phyloP scores from a whole-genome alignment of 2,888 invertebrate species.

The Pristionchus fissidentatus region DNA sequence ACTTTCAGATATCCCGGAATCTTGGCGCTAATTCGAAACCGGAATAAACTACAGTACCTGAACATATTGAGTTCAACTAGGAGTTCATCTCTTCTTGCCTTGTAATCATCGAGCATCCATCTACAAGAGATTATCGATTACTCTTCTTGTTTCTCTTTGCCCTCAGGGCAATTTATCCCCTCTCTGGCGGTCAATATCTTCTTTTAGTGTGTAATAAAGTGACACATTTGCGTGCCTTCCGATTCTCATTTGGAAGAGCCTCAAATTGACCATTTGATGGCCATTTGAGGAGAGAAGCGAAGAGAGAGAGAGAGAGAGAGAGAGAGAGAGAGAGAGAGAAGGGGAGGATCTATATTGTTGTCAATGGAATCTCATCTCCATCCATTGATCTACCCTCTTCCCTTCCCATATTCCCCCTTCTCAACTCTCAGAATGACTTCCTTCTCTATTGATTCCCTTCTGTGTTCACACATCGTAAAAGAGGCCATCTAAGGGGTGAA shows the following conservation, averaged over 20 bases:
- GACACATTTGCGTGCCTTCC: background rate
- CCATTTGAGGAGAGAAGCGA: background rate
- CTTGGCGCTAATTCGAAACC: background rate
- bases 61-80: slow-evolving; percentile 63
- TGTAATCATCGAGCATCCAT: slow-evolving; percentile 58
- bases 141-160: slow-evolving; percentile 11
- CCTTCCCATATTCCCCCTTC: background rate
- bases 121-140: slow-evolving; percentile 52
- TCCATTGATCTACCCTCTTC: background rate
- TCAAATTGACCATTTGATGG: background rate
- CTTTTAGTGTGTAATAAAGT: too few species aligned
- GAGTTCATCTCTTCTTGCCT: slow-evolving; percentile 58
- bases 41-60: slow-evolving; percentile 36
- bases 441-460: slow-evolving; percentile 6
- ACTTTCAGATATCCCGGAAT: background rate
- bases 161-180: background rate
- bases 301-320: too few species aligned
- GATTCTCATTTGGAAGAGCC: background rate
- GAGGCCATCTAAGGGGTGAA: background rate
- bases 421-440: slow-evolving; percentile 7
- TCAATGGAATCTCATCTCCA: too few species aligned
- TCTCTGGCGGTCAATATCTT: too few species aligned
- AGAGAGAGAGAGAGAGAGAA: too few species aligned
- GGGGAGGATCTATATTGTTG: too few species aligned
- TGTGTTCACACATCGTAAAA: slow-evolving; percentile 40